A percentile compares a stretch with the other conserved stretches of the same genome.
Evolutionary conservation across 1,140 invertebrate species (phyloP).

Genomic region (Drosophila seguyi): DNA sequence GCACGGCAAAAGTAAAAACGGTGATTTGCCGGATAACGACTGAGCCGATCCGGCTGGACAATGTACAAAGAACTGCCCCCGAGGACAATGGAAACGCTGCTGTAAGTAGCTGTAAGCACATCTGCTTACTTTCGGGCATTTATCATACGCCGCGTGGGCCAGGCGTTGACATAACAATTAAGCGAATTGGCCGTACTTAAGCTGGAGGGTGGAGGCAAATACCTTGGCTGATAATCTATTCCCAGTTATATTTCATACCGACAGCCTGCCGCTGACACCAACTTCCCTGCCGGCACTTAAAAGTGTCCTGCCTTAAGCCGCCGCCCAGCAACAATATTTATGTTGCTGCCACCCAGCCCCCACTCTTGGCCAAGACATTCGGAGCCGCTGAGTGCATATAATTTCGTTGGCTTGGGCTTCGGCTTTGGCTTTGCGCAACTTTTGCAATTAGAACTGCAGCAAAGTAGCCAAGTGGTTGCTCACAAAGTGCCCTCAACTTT

Average conservation of each 20-base stretch:
- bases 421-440: conserved; percentile 56
- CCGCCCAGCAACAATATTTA: conserved; percentile 36
- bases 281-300: conserved; percentile 7
- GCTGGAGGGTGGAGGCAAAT: neutral
- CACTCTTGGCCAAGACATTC: conserved; percentile 39
- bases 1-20: conserved; percentile 31
- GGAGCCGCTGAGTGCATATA: conserved; percentile 63
- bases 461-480: conserved; percentile 59
- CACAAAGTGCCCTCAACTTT: conserved; percentile 52
- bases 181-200: conserved; percentile 57
- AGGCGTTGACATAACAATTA: conserved; percentile 71
- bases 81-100: conserved; percentile 40
- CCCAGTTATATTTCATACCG: conserved; percentile 48
- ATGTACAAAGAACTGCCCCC: conserved; percentile 2
- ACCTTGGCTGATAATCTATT: conserved; percentile 47
- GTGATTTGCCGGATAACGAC: too few relatives aligned
- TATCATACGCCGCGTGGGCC: conserved; percentile 65
- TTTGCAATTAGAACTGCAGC: conserved; percentile 73
- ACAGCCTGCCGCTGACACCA: conserved; percentile 41
- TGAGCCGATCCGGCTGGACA: conserved; percentile 42
- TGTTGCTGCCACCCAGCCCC: conserved; percentile 5
- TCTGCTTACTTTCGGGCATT: conserved; percentile 49
- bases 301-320: conserved; percentile 7
- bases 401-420: conserved; percentile 49
- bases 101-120: conserved; percentile 53